phyloP scores from a whole-genome alignment of 2,113 vertebrate species.

The Leptobrachium ailaonicum region DNA sequence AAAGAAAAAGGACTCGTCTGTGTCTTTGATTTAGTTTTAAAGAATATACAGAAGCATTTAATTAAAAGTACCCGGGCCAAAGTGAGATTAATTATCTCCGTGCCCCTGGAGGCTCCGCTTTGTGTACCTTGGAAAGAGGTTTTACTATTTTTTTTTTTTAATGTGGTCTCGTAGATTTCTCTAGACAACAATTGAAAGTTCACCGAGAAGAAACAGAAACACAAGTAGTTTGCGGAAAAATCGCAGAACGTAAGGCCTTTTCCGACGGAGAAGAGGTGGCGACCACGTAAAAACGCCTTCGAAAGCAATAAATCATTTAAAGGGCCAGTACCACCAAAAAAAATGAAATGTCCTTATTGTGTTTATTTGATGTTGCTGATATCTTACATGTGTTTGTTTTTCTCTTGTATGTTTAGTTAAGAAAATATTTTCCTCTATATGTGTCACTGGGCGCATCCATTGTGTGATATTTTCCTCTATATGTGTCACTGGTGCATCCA shows the following conservation, averaged over 20 bases:
- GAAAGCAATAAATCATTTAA: conserved; percentile 40
- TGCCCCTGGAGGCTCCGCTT: conserved; percentile 48
- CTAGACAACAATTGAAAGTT: conserved; percentile 50
- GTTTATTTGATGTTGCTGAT: no score
- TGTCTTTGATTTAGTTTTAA: conserved; percentile 50
- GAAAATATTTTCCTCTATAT: no score
- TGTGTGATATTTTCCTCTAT: no score
- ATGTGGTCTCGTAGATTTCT: conserved; percentile 50
- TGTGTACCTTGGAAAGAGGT: conserved; percentile 48
- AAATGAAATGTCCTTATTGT: no score
- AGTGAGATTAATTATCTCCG: conserved; percentile 50
- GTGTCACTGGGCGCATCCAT: no score
- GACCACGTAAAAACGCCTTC: conserved; percentile 30
- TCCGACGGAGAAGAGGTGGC: conserved; percentile 31
- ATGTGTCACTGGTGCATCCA: no score
- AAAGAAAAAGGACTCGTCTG: conserved; percentile 34
- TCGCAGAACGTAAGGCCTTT: conserved; percentile 6
- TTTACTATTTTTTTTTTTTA: conserved; percentile 46
- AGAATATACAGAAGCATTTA: conserved; percentile 49
- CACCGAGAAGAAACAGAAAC: conserved; percentile 39
- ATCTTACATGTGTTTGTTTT: no score
- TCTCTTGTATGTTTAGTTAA: no score
- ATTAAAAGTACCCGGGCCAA: conserved; percentile 50
- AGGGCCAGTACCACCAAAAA: not conserved
- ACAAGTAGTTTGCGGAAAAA: conserved; percentile 41